A percentile compares a stretch with the other conserved stretches of the same genome.
phyloP scores from a whole-genome alignment of 2,797 vertebrate species.

The Darevskia nairensis region DNA sequence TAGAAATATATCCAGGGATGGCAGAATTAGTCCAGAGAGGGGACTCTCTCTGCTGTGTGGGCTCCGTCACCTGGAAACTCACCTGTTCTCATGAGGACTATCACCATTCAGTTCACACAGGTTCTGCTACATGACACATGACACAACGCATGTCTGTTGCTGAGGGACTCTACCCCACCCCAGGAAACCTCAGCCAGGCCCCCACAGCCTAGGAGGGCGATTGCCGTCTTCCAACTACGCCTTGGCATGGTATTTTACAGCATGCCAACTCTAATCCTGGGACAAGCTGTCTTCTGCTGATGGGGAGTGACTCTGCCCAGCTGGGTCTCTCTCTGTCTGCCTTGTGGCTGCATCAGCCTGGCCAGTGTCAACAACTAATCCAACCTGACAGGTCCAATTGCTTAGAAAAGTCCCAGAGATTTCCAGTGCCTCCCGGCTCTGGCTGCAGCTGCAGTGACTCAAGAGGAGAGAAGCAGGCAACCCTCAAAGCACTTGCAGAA shows the following conservation, averaged over 20 bases:
- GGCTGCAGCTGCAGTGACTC: not conserved
- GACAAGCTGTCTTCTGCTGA: conserved; percentile 37
- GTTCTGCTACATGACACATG: not conserved
- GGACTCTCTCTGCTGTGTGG: not conserved
- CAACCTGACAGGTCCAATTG: conserved; percentile 40
- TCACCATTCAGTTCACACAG: not conserved
- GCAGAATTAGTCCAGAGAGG: too few relatives aligned
- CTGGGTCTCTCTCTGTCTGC: conserved; percentile 27
- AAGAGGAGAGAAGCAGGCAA: not conserved
- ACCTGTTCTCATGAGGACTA: not conserved
- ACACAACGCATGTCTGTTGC: not conserved
- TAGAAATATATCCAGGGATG: not conserved
- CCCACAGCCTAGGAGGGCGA: not conserved
- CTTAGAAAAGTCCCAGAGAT: conserved; percentile 36
- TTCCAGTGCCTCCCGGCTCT: conserved; percentile 20
- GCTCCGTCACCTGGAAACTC: too few relatives aligned
- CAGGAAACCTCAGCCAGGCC: not conserved
- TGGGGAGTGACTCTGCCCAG: conserved; percentile 35
- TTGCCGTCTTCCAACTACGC: too few relatives aligned
- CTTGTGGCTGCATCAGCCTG: conserved; percentile 12
- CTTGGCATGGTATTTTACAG: not conserved
- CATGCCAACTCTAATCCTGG: conserved; percentile 29
- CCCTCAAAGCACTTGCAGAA: not conserved
- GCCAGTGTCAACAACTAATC: conserved; percentile 21
- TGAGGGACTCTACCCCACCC: not conserved